Conservation (phyloP, 2,888 invertebrate species). For the Muscina levida region DNA sequence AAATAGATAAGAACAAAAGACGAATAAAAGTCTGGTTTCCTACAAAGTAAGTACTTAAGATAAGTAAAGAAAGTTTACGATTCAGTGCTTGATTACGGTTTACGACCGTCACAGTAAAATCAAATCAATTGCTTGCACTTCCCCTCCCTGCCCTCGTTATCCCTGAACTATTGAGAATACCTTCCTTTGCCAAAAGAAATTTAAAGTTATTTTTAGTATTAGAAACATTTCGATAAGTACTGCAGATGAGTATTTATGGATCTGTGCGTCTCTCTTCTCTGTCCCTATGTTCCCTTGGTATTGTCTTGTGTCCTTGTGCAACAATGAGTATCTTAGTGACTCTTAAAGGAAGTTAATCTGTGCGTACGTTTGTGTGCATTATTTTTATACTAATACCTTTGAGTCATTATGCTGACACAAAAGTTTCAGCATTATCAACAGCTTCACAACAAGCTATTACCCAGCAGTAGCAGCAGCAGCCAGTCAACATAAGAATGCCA, state of each 20-base stretch:
- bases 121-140: too few species aligned
- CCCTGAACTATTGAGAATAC: background rate
- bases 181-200: constrained; percentile 37
- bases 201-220: constrained; percentile 60
- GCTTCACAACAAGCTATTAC: background rate
- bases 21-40: too few species aligned
- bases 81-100: too few species aligned
- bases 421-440: background rate
- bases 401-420: constrained; percentile 29
- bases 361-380: background rate
- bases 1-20: too few species aligned
- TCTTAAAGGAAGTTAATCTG: background rate
- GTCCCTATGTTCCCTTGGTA: too few species aligned
- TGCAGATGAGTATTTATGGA: constrained; percentile 24
- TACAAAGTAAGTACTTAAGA: too few species aligned
- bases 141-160: background rate
- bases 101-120: too few species aligned
- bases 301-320: background rate
- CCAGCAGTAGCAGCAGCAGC: constrained; percentile 9
- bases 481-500: constrained; percentile 17
- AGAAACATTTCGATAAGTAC: constrained; percentile 53
- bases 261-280: too few species aligned
- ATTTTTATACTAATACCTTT: constrained; percentile 39
- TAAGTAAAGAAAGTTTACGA: too few species aligned
- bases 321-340: background rate